Evolutionary conservation across 2,113 vertebrate genomes (phyloP), one percentile per base, ranked within the genome.

Genomic region (Erpornis zantholeuca): DNA sequence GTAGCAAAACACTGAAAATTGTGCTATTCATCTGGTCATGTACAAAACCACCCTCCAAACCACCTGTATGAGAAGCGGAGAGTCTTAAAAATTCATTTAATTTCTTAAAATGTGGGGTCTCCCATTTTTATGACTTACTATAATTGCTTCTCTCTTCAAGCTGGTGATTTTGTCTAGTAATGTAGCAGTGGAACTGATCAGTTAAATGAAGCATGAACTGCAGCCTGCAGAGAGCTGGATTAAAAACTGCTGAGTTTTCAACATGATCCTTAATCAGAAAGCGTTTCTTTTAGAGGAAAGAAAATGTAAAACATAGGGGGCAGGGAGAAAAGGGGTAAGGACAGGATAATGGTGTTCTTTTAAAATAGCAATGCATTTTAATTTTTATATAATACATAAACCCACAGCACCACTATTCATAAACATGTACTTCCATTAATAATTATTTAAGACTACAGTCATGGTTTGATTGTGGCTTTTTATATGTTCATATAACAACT

Each of bases 211-310:
- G 94, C 96, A 96, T 96, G 94, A 96, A 96, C 85, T 97, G 92
- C 73, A 96, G 94, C 94, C 96, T 93, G 95, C 89, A 95, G 95
- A 94, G 96, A 92, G 94, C 83, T 96, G 96, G 94, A 96, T 97
- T 97, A 96, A 97, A 97, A 97, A 97, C 92, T 94, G 94, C 96
- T 97, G 96, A 96, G 95, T 96, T 95, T 97, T 95, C 96, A 97
- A 96, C 91, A 92, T 82, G 95, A 97, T 96, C 95, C 83, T 96
- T 97, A 97, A 95, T 95, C 94, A 96, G 91, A 94, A 96, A 91
- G 85, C 75, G 22, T 86, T 96, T 94, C 91, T 90, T 94, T 93
- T 76, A 84, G 70, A 86, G 82, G 70, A 76, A 89, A 88, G 79
- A 96, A 96, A 92, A 97, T 61, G 76, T 93, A 81, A 95, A 94